phyloP scores from a whole-genome alignment of 2,797 vertebrate genomes.

The Hipposideros larvatus region DNA sequence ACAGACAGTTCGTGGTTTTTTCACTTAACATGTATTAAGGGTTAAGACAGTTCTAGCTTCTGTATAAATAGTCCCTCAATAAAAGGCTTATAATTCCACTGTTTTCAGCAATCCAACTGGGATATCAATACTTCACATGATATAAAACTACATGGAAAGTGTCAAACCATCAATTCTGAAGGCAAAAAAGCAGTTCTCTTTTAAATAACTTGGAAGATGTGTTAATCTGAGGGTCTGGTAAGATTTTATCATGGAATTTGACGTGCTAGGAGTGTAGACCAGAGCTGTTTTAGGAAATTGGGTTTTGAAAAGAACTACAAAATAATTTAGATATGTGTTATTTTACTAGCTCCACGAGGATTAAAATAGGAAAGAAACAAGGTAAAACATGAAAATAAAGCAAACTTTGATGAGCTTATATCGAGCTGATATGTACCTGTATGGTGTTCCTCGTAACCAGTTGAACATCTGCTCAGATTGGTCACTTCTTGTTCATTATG shows the following conservation, averaged over 20 bases:
- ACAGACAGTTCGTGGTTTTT: background rate
- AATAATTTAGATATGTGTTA: conserved; percentile 10
- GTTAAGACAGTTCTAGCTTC: conserved; percentile 17
- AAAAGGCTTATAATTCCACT: conserved; percentile 9
- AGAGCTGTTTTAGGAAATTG: background rate
- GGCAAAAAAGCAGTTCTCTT: background rate
- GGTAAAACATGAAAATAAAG: background rate
- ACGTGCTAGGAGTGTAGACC: background rate
- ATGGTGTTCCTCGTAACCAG: background rate
- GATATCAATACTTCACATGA: background rate
- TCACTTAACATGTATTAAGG: background rate
- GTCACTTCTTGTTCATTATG: background rate
- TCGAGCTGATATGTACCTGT: background rate
- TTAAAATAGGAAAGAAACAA: conserved; percentile 33
- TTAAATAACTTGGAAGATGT: conserved; percentile 21
- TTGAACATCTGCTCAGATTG: background rate
- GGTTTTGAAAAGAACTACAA: background rate
- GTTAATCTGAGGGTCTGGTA: background rate
- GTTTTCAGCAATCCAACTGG: background rate
- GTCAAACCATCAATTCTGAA: background rate
- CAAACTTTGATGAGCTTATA: background rate
- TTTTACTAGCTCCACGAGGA: background rate
- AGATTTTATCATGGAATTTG: background rate
- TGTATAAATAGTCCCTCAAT: background rate
- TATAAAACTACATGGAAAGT: background rate